Conservation (phyloP, 2,888 invertebrate genomes). For the Eulithis testata region DNA sequence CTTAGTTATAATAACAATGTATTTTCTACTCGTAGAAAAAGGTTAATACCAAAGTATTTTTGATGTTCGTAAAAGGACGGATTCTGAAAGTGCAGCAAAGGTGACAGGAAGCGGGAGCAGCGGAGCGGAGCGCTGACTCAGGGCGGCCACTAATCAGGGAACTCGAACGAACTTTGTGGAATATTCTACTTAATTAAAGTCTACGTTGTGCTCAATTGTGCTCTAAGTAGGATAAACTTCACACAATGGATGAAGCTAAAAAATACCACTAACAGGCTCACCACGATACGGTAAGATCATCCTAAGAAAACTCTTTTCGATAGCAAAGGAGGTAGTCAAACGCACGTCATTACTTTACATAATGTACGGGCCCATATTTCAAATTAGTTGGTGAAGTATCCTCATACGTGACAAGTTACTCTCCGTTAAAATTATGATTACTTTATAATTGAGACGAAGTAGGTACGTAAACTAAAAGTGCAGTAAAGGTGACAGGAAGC, state of each 20-base stretch:
- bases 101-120: constrained; percentile 80
- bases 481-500: constrained; percentile 81
- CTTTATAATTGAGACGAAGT: constrained; percentile 57
- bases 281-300: too few species aligned
- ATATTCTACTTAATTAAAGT: constrained; percentile 5
- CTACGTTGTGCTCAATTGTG: neutral
- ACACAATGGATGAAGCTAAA: too few species aligned
- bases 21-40: constrained; percentile 8
- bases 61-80: constrained; percentile 74
- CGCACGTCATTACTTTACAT: too few species aligned
- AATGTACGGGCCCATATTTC: too few species aligned
- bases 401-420: neutral
- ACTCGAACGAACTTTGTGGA: constrained; percentile 49
- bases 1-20: neutral
- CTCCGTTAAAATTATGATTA: neutral
- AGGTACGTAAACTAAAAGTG: constrained; percentile 76
- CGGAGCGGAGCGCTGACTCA: constrained; percentile 61
- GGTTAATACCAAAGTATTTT: constrained; percentile 27
- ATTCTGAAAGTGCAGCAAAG: constrained; percentile 81
- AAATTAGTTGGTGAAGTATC: too few species aligned
- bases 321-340: too few species aligned
- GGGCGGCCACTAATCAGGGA: constrained; percentile 48
- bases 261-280: too few species aligned
- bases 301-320: too few species aligned
- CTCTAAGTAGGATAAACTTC: too few species aligned